Evolutionary conservation across 2,113 vertebrate species (phyloP), one percentile per base, ranked within the genome.

Genomic region (Otis tarda): DNA sequence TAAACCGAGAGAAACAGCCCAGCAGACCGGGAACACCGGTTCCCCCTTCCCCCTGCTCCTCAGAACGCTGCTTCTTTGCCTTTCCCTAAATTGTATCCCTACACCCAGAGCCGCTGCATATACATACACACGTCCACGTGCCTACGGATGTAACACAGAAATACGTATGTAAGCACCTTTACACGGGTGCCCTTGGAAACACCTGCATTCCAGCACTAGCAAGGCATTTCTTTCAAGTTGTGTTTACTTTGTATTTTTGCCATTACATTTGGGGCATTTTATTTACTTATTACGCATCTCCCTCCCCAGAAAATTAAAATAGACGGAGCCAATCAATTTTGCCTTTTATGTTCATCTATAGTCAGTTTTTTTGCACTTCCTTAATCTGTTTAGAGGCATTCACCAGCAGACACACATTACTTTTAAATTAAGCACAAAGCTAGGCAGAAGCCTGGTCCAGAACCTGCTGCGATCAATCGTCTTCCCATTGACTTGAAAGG

Each of bases 321-420:
- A 87, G 96, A 89, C 84, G 2, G 13, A 81, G 59, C 74, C 83
- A 89, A 94, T 94, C 91, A 63, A 84, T 96, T 95, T 33, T 89
- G 81, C 77, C 69, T 91, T 92, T 93, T 75, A 56, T 35, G 64
- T 53, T 82, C 89, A 91, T 68, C 85, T 25, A 8, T 5, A 85
- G 92, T 67, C 59, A 24, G 71, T 20, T 56, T 67, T 80, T 52
- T 82, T 77, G 87, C 49, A 30, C 88, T 65, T 77, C 59, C 86
- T 84, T 86, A 92, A 96, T 86, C 68, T 77, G 57, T 84, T 95
- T 71, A 94, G 74, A 90, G 84, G 56, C 69, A 45, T 39, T 57
- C 89, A 60, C 43, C 82, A 93, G 73, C 49, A 94, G 60, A 81
- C n/a, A 83, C 64, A 45, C 80, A 80, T 88, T 82, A 53, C 83